phyloP scores from a whole-genome alignment of 1,140 invertebrate genomes.

The Dolichoris vasculosae region DNA sequence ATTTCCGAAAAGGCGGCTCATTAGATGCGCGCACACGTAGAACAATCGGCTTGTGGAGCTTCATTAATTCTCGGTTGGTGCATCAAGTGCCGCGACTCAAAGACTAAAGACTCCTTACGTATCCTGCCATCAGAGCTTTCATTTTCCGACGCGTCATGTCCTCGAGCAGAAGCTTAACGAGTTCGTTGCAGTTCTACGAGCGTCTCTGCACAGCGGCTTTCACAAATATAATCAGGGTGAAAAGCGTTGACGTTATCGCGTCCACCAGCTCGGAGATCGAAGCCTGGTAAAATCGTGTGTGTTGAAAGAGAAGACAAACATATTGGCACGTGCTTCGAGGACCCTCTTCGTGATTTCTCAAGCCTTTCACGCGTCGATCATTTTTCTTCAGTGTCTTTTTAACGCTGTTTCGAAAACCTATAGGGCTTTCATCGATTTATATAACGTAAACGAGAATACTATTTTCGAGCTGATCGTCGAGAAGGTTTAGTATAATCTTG shows the following conservation, averaged over 20 bases:
- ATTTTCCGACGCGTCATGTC: background rate
- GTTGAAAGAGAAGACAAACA: background rate
- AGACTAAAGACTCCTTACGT: background rate
- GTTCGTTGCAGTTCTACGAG: background rate
- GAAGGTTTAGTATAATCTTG: background rate
- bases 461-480: background rate
- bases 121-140: background rate
- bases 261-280: background rate
- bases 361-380: too few relatives aligned
- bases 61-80: conserved; percentile 7
- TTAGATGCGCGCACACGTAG: background rate
- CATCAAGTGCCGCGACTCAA: background rate
- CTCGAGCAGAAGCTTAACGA: conserved; percentile 4
- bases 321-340: background rate
- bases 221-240: background rate
- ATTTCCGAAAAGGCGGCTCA: background rate
- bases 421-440: background rate
- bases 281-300: too few relatives aligned
- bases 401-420: background rate
- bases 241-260: conserved; percentile 2
- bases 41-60: background rate
- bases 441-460: background rate
- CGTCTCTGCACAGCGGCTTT: background rate
- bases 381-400: background rate
- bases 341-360: background rate